Evolutionary conservation across 1,140 invertebrate species (phyloP).

Genomic region (Drosophila ironensis): DNA sequence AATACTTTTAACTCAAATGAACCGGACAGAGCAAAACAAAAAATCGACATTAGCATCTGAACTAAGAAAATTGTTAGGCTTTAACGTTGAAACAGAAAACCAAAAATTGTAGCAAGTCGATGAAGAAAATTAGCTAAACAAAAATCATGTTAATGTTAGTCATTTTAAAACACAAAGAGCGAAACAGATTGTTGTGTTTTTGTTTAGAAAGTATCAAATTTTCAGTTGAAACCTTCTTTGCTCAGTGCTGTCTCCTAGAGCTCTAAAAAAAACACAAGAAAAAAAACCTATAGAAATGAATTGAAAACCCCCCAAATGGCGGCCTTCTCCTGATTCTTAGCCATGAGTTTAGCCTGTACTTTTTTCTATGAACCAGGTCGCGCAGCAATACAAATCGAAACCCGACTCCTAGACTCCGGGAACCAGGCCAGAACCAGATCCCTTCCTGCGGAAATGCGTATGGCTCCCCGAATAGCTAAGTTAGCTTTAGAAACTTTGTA

Average conservation of each 20-base stretch:
- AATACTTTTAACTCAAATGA: slow-evolving; percentile 66
- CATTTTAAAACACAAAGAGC: slow-evolving; percentile 55
- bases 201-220: slow-evolving; percentile 46
- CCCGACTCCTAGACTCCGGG: slow-evolving; percentile 67
- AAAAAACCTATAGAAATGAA: slow-evolving; percentile 5
- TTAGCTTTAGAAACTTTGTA: slow-evolving; percentile 68
- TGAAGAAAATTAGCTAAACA: slow-evolving; percentile 6
- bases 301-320: slow-evolving; percentile 29
- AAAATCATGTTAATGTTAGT: slow-evolving; percentile 61
- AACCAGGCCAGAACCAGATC: slow-evolving; percentile 13
- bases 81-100: slow-evolving; percentile 59
- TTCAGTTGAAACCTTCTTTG: slow-evolving; percentile 56
- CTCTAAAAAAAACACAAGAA: slow-evolving; percentile 24
- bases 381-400: slow-evolving; percentile 62
- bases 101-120: slow-evolving; percentile 24
- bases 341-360: slow-evolving; percentile 17
- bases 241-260: slow-evolving; percentile 70
- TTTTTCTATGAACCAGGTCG: slow-evolving; percentile 46
- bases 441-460: slow-evolving; percentile 1
- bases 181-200: slow-evolving; percentile 54
- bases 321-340: slow-evolving; percentile 44
- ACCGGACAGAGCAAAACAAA: slow-evolving; percentile 12
- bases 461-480: slow-evolving; percentile 50
- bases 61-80: slow-evolving; percentile 70
- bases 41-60: slow-evolving; percentile 57